Percentiles rank a stretch among this genome's conserved stretches.
Evolutionary conservation across 2,888 invertebrate species (phyloP).

Genomic region (Himalopsyche anomala): DNA sequence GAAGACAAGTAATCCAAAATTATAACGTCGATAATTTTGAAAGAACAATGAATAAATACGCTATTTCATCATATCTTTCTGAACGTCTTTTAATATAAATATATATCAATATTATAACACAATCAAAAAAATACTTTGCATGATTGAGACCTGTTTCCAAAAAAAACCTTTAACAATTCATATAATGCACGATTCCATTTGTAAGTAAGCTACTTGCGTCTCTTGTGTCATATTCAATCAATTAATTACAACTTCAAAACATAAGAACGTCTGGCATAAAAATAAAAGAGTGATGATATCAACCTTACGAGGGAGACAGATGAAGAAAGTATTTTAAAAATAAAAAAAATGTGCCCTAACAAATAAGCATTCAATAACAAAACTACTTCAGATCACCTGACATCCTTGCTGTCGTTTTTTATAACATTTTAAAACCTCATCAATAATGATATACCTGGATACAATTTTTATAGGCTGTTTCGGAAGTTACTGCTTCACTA

Average conservation of each 20-base stretch:
- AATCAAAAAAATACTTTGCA: too few relatives aligned
- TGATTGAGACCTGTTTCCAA: too few relatives aligned
- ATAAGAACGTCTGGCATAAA: conserved; percentile 28
- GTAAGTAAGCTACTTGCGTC: background rate
- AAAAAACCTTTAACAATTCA: too few relatives aligned
- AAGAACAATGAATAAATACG: too few relatives aligned
- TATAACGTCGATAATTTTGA: too few relatives aligned
- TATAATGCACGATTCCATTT: too few relatives aligned
- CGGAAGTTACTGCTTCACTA: background rate
- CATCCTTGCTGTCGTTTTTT: conserved; percentile 62
- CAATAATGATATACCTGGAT: conserved; percentile 63
- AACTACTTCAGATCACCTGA: conserved; percentile 65
- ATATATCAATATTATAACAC: too few relatives aligned
- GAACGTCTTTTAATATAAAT: too few relatives aligned
- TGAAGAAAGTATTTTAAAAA: conserved; percentile 43
- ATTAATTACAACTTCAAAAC: conserved; percentile 18
- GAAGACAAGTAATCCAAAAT: too few relatives aligned
- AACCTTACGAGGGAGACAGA: conserved; percentile 14
- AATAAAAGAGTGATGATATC: conserved; percentile 33
- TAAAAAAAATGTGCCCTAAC: conserved; percentile 52
- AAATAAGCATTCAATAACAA: conserved; percentile 64
- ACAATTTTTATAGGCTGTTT: conserved; percentile 52
- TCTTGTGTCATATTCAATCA: background rate
- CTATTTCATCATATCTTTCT: too few relatives aligned
- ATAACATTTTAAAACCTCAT: conserved; percentile 64